These are phyloP conservation scores for Leptura quadrifasciata DNA, from an alignment of 2,888 invertebrate genomes.

Conservation along the genomic window DNA sequence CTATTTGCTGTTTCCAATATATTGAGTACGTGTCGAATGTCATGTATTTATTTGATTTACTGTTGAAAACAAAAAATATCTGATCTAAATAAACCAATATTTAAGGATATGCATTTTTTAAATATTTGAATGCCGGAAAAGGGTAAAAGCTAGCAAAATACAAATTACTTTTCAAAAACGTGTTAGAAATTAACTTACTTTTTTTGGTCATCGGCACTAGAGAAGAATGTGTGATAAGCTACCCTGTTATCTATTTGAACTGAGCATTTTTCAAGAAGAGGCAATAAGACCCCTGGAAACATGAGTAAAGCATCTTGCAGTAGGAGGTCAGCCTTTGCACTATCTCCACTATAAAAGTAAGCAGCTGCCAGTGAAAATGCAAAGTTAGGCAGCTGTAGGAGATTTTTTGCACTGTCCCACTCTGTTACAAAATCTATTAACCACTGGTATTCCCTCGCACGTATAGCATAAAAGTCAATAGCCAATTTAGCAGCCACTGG, in stretches of 20 bases:
- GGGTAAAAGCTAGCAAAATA: too few species aligned
- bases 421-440: constrained; percentile 74
- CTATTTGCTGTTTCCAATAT: too few species aligned
- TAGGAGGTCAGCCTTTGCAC: constrained; percentile 76
- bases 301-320: constrained; percentile 87
- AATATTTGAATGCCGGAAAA: too few species aligned
- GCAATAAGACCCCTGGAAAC: constrained; percentile 86
- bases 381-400: constrained; percentile 91
- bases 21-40: too few species aligned
- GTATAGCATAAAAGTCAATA: constrained; percentile 89
- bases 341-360: constrained; percentile 77
- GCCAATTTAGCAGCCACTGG: constrained; percentile 85
- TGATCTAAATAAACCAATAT: too few species aligned
- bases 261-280: constrained; percentile 85
- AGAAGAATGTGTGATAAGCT: constrained; percentile 75
- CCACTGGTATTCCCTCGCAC: constrained; percentile 85
- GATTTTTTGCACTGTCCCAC: constrained; percentile 80
- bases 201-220: constrained; percentile 62
- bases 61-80: too few species aligned
- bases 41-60: too few species aligned
- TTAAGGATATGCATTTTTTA: too few species aligned
- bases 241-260: constrained; percentile 83
- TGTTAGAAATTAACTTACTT: constrained; percentile 69
- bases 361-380: constrained; percentile 88
- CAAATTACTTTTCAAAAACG: too few species aligned